Base-by-base conservation (phyloP, 2,888 invertebrate species). In the Neria commutata region DNA sequence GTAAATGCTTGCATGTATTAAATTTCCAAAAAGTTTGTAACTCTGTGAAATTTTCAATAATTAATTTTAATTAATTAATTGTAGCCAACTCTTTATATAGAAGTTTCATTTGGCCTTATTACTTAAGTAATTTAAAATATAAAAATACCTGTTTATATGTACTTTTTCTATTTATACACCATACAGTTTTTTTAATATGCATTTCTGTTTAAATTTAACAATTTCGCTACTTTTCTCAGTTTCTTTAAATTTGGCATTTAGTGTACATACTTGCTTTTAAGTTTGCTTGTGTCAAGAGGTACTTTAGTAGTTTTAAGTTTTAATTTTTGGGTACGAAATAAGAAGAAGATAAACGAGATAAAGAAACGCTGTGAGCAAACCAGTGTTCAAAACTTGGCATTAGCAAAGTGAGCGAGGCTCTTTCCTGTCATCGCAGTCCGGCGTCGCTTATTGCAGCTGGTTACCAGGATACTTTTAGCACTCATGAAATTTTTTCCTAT, bases 101-200 rank as follows among this genome's bases (percentile, higher is more conserved):
- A 11, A 19, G 17, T 42, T 17, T 14, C 21, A 17, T 42, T 17
- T 46, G 26, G 8, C 6, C 26, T 51, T 11, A 24, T 48, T n/a
- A 37, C 53, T 48, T 17, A 21, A 53, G 25, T 17, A 1, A 29
- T 54, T 42, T 50, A 45, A 50, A 59, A 54, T 59, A 59, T 46
- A 59, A 59, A 59, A 59, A 59, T 59, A 59, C 54, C 58, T 51
- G 46, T 49, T 49, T 26, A 51, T 46, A 51, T 14, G 2, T 47
- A 5, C 19, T 25, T 24, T 17, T 26, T 23, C 29, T 56, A 34
- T 14, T 24, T 40, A 25, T 49, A 16, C 25, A 5, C 11, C 2
- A 5, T 45, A 45, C 26, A 23, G 8, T 25, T 34, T 53, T 23
- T 2, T 46, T 54, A 26, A 25, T 45, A 24, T 52, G 33, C 21